Conservation (phyloP, 1,140 invertebrate genomes). For the Olivierus martensii region DNA sequence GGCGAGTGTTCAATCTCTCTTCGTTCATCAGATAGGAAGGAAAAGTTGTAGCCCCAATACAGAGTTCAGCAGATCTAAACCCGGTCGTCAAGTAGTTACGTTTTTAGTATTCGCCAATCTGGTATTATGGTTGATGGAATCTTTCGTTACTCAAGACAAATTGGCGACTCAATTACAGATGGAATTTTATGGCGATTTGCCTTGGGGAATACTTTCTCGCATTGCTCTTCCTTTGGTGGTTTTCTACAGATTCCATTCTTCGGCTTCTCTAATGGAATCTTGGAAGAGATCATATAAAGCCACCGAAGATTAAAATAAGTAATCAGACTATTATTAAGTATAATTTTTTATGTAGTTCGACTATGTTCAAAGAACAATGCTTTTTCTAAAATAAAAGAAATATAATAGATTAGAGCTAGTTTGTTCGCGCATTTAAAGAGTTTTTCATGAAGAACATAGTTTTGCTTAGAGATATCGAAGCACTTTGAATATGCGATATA, state of each 20-base stretch:
- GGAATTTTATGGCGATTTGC: constrained; percentile 47
- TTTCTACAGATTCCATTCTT: constrained; percentile 57
- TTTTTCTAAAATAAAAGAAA: too few relatives aligned
- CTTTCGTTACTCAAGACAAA: constrained; percentile 48
- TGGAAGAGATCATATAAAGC: constrained; percentile 32
- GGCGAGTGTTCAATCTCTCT: constrained; percentile 23
- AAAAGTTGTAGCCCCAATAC: constrained; percentile 11
- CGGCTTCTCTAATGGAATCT: constrained; percentile 49
- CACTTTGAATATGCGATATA: too few relatives aligned
- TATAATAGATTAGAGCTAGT: too few relatives aligned
- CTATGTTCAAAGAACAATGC: too few relatives aligned
- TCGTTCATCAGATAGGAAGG: constrained; percentile 16
- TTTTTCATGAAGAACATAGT: too few relatives aligned
- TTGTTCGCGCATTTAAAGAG: too few relatives aligned
- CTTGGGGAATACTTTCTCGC: constrained; percentile 50
- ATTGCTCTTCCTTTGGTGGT: constrained; percentile 48
- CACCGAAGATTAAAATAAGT: too few relatives aligned
- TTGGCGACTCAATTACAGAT: constrained; percentile 41
- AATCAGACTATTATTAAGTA: too few relatives aligned
- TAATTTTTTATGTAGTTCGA: too few relatives aligned
- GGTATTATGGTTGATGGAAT: constrained; percentile 51
- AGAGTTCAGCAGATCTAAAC: constrained; percentile 12
- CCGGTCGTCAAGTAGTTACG: constrained; percentile 47
- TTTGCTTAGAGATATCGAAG: too few relatives aligned
- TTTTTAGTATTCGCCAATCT: constrained; percentile 51